A percentile compares a stretch with the other conserved stretches of the same genome.
phyloP scores from a whole-genome alignment of 2,113 vertebrate species.

The Merops nubicus region DNA sequence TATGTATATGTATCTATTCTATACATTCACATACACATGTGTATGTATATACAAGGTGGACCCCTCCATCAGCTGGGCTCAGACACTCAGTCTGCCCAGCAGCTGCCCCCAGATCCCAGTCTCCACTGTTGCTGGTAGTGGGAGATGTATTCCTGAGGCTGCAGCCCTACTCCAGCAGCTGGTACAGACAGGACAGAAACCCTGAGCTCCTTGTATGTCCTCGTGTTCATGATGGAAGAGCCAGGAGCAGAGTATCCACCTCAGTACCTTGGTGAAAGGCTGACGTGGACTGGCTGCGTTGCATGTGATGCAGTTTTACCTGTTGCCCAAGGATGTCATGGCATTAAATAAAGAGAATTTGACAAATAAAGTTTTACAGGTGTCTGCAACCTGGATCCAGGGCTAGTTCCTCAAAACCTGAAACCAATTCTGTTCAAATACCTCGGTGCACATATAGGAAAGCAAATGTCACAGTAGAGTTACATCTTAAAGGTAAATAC shows the following conservation, averaged over 20 bases:
- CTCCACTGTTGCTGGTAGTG: neutral
- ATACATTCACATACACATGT: too few species aligned
- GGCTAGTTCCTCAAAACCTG: neutral
- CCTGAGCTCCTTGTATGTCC: neutral
- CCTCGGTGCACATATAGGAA: neutral
- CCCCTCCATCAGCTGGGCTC: neutral
- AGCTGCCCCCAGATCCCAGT: neutral
- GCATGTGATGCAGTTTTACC: neutral
- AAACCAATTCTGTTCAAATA: neutral
- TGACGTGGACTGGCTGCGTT: neutral
- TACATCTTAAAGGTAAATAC: neutral
- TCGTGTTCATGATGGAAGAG: neutral
- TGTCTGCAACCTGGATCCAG: neutral
- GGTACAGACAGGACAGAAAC: too few species aligned
- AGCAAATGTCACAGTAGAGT: neutral
- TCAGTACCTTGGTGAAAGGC: accelerated
- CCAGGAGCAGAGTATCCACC: neutral
- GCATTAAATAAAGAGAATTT: neutral
- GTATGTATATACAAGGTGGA: neutral
- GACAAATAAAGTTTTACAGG: neutral
- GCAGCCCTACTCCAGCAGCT: neutral
- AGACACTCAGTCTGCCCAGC: neutral
- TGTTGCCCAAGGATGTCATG: neutral
- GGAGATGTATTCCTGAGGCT: accelerated
- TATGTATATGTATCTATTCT: neutral